Evolutionary conservation across 2,888 invertebrate species (phyloP), one percentile per base, ranked within the genome.

Genomic region (Eristalinus sepulchralis): DNA sequence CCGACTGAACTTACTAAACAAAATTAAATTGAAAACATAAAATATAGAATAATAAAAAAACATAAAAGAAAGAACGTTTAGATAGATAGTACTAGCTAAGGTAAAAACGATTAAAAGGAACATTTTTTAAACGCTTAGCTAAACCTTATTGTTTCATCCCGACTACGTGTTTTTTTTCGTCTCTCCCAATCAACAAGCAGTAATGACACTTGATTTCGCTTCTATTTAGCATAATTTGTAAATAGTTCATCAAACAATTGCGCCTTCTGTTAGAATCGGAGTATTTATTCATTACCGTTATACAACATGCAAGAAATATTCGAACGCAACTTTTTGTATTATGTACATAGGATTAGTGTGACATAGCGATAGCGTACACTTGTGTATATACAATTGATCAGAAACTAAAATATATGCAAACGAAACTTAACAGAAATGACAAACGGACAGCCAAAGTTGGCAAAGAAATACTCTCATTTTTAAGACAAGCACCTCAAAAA

Each of bases 211-310:
- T 66, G 36, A 68, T 80, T 71, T 68, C 57, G 83, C 83, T 57
- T 57, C 62, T 47, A 70, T 75, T 81, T 85, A 85, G 85, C 68
- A 64, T 77, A 85, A 85, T 82, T 68, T 85, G 85, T 85, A 85
- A 70, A 85, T 80, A 80, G 59, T 78, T 24, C 17, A 57, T 66
- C 57, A 47, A 22, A 27, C 13, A n/a, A 31, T 20, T 17, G 17
- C 60, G 36, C 59, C 39, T 57, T 39, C 39, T 59, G 24, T 70
- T n/a, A 27, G 36, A 67, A 63, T 39, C 64, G 39, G 53, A 34
- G 68, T 59, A 36, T 64, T 70, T 59, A 77, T 63, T 55, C 20
- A 31, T 9, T 34, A 68, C 68, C 59, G 17, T 9, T 39, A 17
- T 47, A 36, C 31, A 63, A 62, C 63, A 20, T 13, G 73, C 73